Evolutionary conservation across 2,888 invertebrate species (phyloP), one percentile per base, ranked within the genome.

Genomic region (Chaetogeoica ovagalla): DNA sequence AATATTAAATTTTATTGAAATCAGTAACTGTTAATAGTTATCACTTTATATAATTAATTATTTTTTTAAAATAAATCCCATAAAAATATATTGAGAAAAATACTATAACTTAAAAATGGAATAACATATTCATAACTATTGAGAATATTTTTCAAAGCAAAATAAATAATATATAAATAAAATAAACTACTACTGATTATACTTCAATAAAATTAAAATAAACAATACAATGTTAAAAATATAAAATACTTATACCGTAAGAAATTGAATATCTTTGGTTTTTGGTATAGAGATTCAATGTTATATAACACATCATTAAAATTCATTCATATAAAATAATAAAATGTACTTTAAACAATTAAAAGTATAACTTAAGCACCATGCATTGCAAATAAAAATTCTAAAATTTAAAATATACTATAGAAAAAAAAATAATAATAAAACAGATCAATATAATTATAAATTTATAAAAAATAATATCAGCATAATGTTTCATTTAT

Each of bases 291-390:
- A 76, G 75, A 59, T 76, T 68, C 66, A 68, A 76, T 68, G 43
- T n/a, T 39, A 57, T 55, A 74, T 65, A 9, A 74, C 11, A 74
- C 11, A 39, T 15, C 37, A 71, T 39, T 15, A 39, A 39, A 23
- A 39, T 74, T 63, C 11, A 60, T 74, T 57, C 15, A 76, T 43
- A 52, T 13, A 76, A 23, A 59, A 76, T 68, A 59, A 57, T 30
- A 59, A 21, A 73, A 62, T 73, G 15, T 39, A 57, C 4, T 65
- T 48, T 65, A 7, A 65, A 74, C 39, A 59, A 19, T 74, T 48
- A 30, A 68, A 59, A 68, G 68, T 59, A 68, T 68, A 59, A 68
- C 30, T 68, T 68, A 76, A 76, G 75, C 75, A 76, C 66, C 75
- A 68, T 59, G 75, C 75, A 75, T 43, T 66, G 66, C 30, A 68